Base-by-base conservation (phyloP, 2,797 vertebrate genomes). In the Fistularia tabacaria region DNA sequence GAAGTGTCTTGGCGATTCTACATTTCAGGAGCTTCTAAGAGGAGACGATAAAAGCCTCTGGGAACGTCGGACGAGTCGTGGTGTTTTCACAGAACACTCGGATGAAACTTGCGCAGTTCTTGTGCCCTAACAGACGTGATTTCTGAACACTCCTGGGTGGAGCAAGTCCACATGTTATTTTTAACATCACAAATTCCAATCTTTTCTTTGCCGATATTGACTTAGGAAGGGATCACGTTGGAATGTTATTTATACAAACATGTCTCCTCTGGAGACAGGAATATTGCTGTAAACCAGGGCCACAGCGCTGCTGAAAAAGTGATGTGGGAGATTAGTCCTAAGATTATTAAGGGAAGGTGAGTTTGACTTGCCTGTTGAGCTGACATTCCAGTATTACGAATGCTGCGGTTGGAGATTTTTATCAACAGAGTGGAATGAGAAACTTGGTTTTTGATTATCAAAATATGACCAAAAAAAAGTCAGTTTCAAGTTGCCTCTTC, bases 221-320 rank as follows among this genome's bases (percentile, higher is more conserved):
- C 76, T 84, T 79, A 78, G 78, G 77, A 78, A 66, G 69, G 74
- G 80, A 84, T 73, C 74, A 55, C 70, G 61, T 47, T 71, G 82
- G 85, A 86, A 86, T 83, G 81, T 84, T 85, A 84, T 83, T 81
- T 85, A 75, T 82, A 55, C 81, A 82, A 85, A 83, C 74, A 80
- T 74, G 57, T 76, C 59, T 49, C 62, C 69, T 69, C 64, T 4
- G 36, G 49, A 67, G 70, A 59, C 63, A 65, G 69, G 57, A 67
- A 65, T 67, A 55, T 79, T 60, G 65, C 50, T 46, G 56, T 54
- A 11, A 50, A 70, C 64, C 37, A 1, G 0, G 49, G 14, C 49
- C 9, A 38, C 49, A 11, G 14, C 38, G 44, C 40, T 36, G 41
- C 57, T 59, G 64, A 67, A 67, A 64, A 56, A 51, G 63, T 59